Conservation (phyloP, 2,797 vertebrate genomes). For the Holocentrus rufus region DNA sequence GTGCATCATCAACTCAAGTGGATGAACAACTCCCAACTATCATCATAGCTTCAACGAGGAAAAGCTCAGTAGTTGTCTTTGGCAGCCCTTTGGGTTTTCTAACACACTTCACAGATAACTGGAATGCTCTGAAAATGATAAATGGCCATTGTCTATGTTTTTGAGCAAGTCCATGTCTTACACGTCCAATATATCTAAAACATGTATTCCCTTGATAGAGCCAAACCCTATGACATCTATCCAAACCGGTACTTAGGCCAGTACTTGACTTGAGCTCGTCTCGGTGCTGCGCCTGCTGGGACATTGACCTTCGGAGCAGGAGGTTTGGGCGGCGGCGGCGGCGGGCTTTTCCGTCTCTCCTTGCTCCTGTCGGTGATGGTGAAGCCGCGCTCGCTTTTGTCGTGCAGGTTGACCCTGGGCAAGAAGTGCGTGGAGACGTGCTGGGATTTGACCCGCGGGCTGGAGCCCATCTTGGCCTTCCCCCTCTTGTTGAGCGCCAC, state of each 20-base stretch:
- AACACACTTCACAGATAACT: constrained; percentile 22
- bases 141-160: constrained; percentile 16
- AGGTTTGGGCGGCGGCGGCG: constrained; percentile 36
- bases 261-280: constrained; percentile 76
- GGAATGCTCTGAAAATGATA: constrained; percentile 73
- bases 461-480: constrained; percentile 95
- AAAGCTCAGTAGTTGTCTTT: constrained; percentile 21
- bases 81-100: constrained; percentile 55
- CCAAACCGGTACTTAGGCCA: constrained; percentile 85
- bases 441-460: constrained; percentile 91
- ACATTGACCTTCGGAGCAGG: constrained; percentile 41
- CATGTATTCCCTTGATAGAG: constrained; percentile 60
- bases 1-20: constrained; percentile 11
- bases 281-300: constrained; percentile 24
- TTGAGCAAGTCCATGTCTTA: not conserved
- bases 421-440: constrained; percentile 95
- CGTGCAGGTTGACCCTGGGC: constrained; percentile 85
- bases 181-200: not conserved
- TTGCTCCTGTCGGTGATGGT: constrained; percentile 82
- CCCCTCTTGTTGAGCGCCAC: constrained; percentile 97
- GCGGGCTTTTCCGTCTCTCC: constrained; percentile 79
- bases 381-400: constrained; percentile 84
- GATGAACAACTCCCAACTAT: constrained; percentile 2
- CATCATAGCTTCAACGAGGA: constrained; percentile 9
- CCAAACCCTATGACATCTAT: constrained; percentile 37